These are phyloP conservation scores for Numenius phaeopus DNA, from an alignment of 2,797 vertebrate genomes.

Conservation along the genomic window DNA sequence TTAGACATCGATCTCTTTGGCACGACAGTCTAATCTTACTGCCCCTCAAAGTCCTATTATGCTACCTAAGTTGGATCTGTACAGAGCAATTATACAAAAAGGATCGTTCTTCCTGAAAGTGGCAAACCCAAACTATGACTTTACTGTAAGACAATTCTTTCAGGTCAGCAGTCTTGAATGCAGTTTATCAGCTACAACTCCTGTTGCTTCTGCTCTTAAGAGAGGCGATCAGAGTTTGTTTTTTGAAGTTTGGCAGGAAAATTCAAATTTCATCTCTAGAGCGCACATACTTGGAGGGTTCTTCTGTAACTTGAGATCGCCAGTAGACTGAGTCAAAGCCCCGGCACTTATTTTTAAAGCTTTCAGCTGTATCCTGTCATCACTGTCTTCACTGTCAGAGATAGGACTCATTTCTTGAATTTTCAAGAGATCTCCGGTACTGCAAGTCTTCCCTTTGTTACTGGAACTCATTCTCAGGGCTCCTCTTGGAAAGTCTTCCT, in stretches of 20 bases:
- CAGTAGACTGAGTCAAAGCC: conserved; percentile 84
- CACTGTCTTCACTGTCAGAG: conserved; percentile 69
- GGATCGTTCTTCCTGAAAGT: background rate
- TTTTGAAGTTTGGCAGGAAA: conserved; percentile 84
- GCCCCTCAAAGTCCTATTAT: background rate
- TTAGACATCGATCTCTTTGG: background rate
- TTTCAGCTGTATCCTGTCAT: conserved; percentile 81
- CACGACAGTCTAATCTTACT: background rate
- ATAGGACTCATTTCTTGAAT: conserved; percentile 82
- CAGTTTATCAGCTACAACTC: background rate
- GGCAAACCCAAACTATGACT: background rate
- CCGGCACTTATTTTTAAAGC: conserved; percentile 78
- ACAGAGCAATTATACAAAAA: background rate
- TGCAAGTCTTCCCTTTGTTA: conserved; percentile 81
- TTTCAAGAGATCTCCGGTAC: conserved; percentile 85
- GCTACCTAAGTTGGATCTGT: background rate
- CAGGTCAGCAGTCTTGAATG: background rate
- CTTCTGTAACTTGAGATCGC: conserved; percentile 65
- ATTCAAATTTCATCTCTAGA: conserved; percentile 75
- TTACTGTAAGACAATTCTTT: background rate
- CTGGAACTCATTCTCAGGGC: conserved; percentile 78
- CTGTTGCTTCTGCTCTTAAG: background rate
- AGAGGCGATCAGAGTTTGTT: conserved; percentile 83
- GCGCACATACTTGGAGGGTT: conserved; percentile 60
- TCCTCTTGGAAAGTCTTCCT: conserved; percentile 78